phyloP scores from a whole-genome alignment of 2,797 vertebrate genomes.

The Onychomys leucogaster region DNA sequence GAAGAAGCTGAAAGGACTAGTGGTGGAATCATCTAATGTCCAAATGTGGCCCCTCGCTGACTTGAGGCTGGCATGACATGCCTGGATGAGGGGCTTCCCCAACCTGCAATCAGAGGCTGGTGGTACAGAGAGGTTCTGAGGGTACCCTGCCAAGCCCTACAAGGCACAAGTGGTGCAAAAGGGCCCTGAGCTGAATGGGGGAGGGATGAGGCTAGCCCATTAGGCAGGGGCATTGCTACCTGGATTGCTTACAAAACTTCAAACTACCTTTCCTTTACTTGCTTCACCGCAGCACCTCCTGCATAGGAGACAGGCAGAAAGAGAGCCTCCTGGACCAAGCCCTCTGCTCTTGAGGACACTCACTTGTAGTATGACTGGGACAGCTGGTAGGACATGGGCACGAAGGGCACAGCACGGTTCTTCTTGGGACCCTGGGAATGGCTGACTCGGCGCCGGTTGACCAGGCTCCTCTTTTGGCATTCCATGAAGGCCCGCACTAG shows the following conservation, averaged over 20 bases:
- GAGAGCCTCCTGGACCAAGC: not conserved
- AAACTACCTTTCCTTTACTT: not conserved
- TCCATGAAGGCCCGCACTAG: constrained; percentile 93
- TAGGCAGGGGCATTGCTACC: not conserved
- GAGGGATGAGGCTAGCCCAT: not conserved
- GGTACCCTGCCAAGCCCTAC: not conserved
- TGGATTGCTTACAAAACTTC: not conserved
- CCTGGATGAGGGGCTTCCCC: not conserved
- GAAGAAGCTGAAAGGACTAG: not conserved
- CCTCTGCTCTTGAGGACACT: not conserved
- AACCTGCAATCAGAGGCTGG: not conserved
- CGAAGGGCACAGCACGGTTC: constrained; percentile 93
- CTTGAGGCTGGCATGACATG: not conserved
- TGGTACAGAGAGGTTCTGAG: not conserved
- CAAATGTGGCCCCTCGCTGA: not conserved
- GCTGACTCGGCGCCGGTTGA: constrained; percentile 94
- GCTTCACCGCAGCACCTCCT: not conserved
- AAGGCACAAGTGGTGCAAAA: not conserved
- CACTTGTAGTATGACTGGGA: constrained; percentile 97
- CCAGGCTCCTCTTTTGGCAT: constrained; percentile 92
- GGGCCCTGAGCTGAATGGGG: not conserved
- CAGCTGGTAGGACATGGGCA: constrained; percentile 98
- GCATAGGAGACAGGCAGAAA: not conserved
- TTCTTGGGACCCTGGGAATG: constrained; percentile 93
- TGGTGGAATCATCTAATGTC: rapidly evolving